A percentile compares a stretch with the other conserved stretches of the same genome.
These are phyloP conservation scores for Nylanderia fulva DNA, from an alignment of 1,140 invertebrate genomes.

Conservation along the genomic window DNA sequence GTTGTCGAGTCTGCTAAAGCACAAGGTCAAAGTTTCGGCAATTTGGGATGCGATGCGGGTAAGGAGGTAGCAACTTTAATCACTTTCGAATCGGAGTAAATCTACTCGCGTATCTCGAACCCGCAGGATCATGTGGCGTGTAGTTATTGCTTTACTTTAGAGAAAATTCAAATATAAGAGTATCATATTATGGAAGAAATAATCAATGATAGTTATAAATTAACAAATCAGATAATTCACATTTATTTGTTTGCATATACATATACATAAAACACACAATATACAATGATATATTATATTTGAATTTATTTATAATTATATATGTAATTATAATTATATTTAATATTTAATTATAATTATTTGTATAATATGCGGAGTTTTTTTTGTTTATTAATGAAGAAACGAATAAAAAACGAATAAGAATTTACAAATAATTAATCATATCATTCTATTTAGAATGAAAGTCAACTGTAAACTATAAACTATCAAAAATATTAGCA, in stretches of 20 bases:
- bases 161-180: conserved; percentile 16
- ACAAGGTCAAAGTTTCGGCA: conserved; percentile 58
- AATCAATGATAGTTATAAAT: conserved; percentile 31
- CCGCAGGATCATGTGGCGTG: conserved; percentile 35
- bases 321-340: neutral
- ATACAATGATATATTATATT: neutral
- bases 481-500: conserved; percentile 32
- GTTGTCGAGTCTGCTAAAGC: conserved; percentile 52
- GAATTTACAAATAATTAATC: conserved; percentile 27
- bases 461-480: conserved; percentile 10
- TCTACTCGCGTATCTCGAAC: conserved; percentile 47
- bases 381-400: neutral
- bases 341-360: neutral
- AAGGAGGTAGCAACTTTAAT: conserved; percentile 60
- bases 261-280: neutral
- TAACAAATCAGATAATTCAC: conserved; percentile 10
- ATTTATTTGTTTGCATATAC: conserved; percentile 8
- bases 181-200: neutral
- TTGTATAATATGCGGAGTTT: neutral
- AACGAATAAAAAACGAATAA: conserved; percentile 13
- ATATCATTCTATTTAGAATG: conserved; percentile 15
- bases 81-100: conserved; percentile 56
- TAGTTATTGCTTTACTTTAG: conserved; percentile 37
- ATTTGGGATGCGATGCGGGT: conserved; percentile 58
- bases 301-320: neutral